Base-by-base conservation (phyloP, 2,888 invertebrate species). In the Drosophila nigricruria region DNA sequence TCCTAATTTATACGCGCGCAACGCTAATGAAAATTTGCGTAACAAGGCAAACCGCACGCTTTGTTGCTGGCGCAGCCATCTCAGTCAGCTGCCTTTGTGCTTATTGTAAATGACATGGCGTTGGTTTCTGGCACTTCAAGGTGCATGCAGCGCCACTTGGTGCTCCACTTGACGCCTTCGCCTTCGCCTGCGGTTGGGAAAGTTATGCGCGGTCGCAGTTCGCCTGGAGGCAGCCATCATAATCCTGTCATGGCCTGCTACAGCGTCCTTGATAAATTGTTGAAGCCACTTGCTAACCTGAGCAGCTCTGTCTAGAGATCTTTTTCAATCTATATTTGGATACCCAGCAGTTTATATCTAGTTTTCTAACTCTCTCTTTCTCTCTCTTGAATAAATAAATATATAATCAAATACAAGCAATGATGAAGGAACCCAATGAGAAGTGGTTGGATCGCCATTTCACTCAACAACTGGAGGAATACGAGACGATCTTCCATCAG, bases 1-100 rank as follows among this genome's bases (percentile, higher is more conserved):
- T 86, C 80, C 90, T 89, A 86, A 86, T 86, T 86, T 89, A 86
- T 86, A 88, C 82, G 81, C 89, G 89, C 82, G 70, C 82, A 80
- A 70, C 82, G 81, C 88, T 86, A 86, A 86, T 86, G 86, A 88
- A 86, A 86, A 86, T 86, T 85, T 89, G 89, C 90, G 89, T 89
- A 78, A 82, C 70, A 73, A 63, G 74, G 77, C 62, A 79, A 63
- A 80, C 85, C 80, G 76, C 88, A 65, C 72, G 72, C 76, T 79
- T 76, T 70, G 79, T 70, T 80, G 64, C 18, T 12, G n/a, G n/a
- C 27, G 25, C 43, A 43, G 43, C 20, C 43, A 12, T 43, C 63
- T 16, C 58, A 54, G 40, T 27, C 18, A 27, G 38, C 43, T 42
- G 62, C 57, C 63, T 47, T 80, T 61, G 66, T 69, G 65, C 70